phyloP scores from a whole-genome alignment of 2,888 invertebrate genomes.

The Cheilosia scutellata region DNA sequence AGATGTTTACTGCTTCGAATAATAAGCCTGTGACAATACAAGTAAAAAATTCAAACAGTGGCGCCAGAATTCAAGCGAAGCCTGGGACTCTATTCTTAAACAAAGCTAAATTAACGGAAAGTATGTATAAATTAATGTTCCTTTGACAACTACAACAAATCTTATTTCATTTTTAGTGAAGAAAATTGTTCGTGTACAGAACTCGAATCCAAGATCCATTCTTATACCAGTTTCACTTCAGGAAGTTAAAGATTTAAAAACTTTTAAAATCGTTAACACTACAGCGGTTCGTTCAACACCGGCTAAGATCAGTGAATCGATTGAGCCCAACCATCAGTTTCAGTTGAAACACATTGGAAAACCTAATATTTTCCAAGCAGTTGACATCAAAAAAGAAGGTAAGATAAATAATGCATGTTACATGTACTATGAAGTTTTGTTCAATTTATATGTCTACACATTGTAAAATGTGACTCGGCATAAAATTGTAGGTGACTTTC shows the following conservation, averaged over 20 bases:
- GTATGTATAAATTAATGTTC: constrained; percentile 40
- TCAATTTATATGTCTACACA: no score
- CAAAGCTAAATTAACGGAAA: constrained; percentile 75
- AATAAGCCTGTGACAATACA: constrained; percentile 77
- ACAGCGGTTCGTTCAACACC: constrained; percentile 85
- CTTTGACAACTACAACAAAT: background rate
- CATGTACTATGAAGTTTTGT: no score
- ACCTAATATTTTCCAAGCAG: constrained; percentile 17
- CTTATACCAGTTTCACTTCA: constrained; percentile 89
- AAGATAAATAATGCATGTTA: background rate
- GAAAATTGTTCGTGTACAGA: constrained; percentile 77
- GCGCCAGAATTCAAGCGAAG: constrained; percentile 76
- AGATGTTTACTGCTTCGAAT: constrained; percentile 70
- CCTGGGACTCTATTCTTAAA: constrained; percentile 77
- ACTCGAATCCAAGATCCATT: constrained; percentile 87
- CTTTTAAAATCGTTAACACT: constrained; percentile 90
- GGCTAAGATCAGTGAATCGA: constrained; percentile 29
- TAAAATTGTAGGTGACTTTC: no score
- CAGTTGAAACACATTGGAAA: constrained; percentile 38
- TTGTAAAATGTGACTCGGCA: no score
- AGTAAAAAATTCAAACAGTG: constrained; percentile 76
- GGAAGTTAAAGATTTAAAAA: constrained; percentile 89
- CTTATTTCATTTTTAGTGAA: constrained; percentile 54
- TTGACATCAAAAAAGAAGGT: constrained; percentile 45
- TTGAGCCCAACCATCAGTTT: constrained; percentile 33